Evolutionary conservation across 1,140 invertebrate species (phyloP).

Genomic region (Gonioctena quinquepunctata): DNA sequence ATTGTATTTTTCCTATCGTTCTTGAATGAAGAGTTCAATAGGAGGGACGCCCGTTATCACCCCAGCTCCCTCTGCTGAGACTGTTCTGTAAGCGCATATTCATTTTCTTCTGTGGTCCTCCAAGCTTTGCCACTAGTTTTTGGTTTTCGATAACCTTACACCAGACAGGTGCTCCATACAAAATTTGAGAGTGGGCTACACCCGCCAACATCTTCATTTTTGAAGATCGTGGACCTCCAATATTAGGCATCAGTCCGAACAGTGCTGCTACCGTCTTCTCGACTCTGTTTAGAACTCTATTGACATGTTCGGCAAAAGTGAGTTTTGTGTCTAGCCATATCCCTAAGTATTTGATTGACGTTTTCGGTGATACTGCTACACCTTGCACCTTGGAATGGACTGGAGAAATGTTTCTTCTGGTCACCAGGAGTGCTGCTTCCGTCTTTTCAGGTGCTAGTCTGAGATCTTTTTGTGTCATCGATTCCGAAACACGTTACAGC

Average conservation of each 20-base stretch:
- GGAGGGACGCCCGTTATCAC: background rate
- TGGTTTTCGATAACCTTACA: conserved; percentile 26
- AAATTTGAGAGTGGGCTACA: conserved; percentile 31
- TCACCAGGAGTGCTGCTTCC: conserved; percentile 29
- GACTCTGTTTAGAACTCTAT: conserved; percentile 20
- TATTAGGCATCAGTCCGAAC: conserved; percentile 33
- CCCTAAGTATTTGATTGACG: conserved; percentile 32
- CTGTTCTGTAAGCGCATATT: background rate
- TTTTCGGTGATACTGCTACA: conserved; percentile 11
- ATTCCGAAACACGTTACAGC: conserved; percentile 1
- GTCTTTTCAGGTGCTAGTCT: conserved; percentile 39
- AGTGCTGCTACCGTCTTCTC: conserved; percentile 20
- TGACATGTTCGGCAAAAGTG: conserved; percentile 28
- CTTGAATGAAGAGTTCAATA: background rate
- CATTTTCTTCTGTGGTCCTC: background rate
- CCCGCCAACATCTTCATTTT: conserved; percentile 34
- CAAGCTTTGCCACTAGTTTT: background rate
- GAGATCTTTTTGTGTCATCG: conserved; percentile 26
- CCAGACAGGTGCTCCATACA: conserved; percentile 36
- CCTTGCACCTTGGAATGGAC: background rate
- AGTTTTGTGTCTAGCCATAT: conserved; percentile 27
- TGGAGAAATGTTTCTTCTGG: background rate
- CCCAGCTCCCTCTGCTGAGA: background rate
- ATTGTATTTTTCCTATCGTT: background rate
- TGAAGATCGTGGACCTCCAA: conserved; percentile 30